Base-by-base conservation (phyloP, 2,888 invertebrate species). In the Palloptera scutellata region DNA sequence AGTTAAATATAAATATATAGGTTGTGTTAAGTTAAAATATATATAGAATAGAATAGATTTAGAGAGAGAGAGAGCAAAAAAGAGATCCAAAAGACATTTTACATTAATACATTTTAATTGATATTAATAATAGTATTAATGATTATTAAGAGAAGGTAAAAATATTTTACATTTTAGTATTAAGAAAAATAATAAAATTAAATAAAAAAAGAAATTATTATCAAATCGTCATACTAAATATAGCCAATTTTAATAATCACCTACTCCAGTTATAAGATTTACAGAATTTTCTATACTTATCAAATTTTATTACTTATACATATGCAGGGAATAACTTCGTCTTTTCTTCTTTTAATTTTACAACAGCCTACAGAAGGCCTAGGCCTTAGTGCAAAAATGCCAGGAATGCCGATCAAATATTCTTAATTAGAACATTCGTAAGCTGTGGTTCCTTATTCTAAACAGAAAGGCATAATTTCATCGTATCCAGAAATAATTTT, bases 81-180 rank as follows among this genome's bases (percentile, higher is more conserved):
- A 81, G 83, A 83, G 83, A 83, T 83, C 83, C 83, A 83, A 83
- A 81, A 82, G 83, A 83, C 83, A 83, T 83, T 82, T 83, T 80
- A 76, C 71, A 59, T 72, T 71, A 58, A 53, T 55, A 20, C 45
- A 43, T 63, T 60, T 51, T 66, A 60, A 59, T 64, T 58, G 17
- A 59, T 30, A 30, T 4, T 30, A 30, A 30, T 6, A 30, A 30
- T 30, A 30, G 6, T 30, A 30, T 30, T 30, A 30, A 30, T 30
- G 30, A 6, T 30, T 30, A 30, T 30, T 30, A 30, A 30, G 30
- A 55, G 55, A 15, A 59, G 17, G 4, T 54, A 8, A 41, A 41
- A 9, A 59, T 19, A n/a, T 64, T 58, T 58, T 68, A 52, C 19
- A 61, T 60, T 60, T 67, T 41, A 20, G 52, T 55, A 11, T 43